Evolutionary conservation across 2,113 vertebrate genomes (phyloP).

Genomic region (Cryptotis parvus): DNA sequence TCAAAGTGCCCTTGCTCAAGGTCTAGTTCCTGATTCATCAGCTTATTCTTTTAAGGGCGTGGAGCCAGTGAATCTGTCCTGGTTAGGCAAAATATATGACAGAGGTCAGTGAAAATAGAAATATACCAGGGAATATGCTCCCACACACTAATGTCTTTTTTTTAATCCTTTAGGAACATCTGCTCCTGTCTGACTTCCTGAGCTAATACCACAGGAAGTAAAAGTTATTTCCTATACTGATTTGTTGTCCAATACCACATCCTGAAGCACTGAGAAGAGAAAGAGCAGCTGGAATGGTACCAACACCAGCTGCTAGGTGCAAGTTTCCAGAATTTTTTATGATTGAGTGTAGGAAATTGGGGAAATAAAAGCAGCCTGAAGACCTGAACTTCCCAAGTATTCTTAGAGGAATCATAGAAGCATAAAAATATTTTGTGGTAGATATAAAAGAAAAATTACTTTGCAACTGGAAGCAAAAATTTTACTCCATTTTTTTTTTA

Average conservation of each 20-base stretch:
- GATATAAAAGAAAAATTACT: constrained; percentile 31
- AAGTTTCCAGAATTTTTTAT: constrained; percentile 27
- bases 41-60: constrained; percentile 16
- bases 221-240: constrained; percentile 69
- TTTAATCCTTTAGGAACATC: constrained; percentile 64
- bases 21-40: constrained; percentile 37
- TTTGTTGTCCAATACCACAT: constrained; percentile 70
- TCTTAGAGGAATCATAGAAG: constrained; percentile 24
- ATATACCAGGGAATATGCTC: constrained; percentile 6
- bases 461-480: not conserved
- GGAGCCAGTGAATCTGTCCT: constrained; percentile 1
- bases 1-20: constrained; percentile 19
- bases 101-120: constrained; percentile 45
- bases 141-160: not conserved
- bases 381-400: not conserved
- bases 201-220: constrained; percentile 64
- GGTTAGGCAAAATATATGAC: not conserved
- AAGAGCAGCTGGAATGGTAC: constrained; percentile 66
- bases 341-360: constrained; percentile 5
- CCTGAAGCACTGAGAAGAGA: constrained; percentile 58
- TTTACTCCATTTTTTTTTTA: constrained; percentile 10
- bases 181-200: constrained; percentile 73
- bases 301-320: not conserved
- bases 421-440: not conserved
- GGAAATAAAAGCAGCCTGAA: not conserved